phyloP scores from a whole-genome alignment of 2,888 invertebrate genomes.

The Pollenia labialis region DNA sequence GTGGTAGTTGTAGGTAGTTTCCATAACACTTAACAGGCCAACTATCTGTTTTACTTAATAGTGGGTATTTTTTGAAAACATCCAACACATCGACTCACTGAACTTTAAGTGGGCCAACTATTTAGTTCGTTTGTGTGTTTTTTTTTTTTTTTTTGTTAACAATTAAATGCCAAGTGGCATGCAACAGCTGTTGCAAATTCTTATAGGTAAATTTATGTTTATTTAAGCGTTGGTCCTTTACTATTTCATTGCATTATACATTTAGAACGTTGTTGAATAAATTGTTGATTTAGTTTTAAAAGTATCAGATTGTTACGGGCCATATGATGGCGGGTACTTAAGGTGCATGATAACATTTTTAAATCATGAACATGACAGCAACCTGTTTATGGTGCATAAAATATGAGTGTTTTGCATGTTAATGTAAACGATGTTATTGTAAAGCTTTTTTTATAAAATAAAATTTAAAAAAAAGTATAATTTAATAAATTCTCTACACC shows the following conservation, averaged over 20 bases:
- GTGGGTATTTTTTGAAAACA: conserved; percentile 22
- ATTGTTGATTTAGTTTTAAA: conserved; percentile 27
- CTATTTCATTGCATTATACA: background rate
- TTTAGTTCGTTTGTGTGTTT: conserved; percentile 10
- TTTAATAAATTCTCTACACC: no score
- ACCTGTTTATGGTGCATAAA: conserved; percentile 26
- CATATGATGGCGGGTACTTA: conserved; percentile 23
- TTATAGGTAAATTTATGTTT: background rate
- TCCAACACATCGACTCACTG: conserved; percentile 31
- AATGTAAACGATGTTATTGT: background rate
- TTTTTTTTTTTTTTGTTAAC: conserved; percentile 37
- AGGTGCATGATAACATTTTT: conserved; percentile 32
- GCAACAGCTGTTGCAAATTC: conserved; percentile 50
- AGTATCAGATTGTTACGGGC: conserved; percentile 29
- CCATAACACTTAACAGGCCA: conserved; percentile 12
- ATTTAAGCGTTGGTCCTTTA: background rate
- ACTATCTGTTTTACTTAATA: background rate
- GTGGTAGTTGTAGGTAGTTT: conserved; percentile 13
- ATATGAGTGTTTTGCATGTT: conserved; percentile 33
- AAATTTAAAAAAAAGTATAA: no score
- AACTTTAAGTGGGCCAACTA: conserved; percentile 66
- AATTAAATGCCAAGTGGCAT: conserved; percentile 65
- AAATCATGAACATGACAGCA: conserved; percentile 27
- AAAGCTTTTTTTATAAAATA: background rate
- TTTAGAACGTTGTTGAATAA: background rate